These are phyloP conservation scores for Melanotaenia parkinsoni DNA, from an alignment of 2,797 vertebrate species.

Conservation along the genomic window DNA sequence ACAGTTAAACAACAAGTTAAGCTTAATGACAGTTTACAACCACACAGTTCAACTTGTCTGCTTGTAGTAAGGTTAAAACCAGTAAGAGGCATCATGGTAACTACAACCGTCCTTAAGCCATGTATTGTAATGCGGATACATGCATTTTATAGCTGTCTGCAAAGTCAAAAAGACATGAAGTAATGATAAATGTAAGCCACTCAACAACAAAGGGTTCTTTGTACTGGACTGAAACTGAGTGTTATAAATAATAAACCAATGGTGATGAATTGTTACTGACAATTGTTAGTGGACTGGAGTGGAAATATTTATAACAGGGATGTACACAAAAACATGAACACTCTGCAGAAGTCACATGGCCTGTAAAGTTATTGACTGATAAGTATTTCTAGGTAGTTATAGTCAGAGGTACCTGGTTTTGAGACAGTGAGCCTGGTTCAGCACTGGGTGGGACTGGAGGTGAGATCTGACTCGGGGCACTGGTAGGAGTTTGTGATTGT, in stretches of 20 bases:
- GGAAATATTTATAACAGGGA: neutral
- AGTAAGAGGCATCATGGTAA: neutral
- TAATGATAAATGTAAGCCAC: neutral
- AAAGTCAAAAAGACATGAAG: neutral
- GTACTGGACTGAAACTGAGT: neutral
- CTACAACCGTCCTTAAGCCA: neutral
- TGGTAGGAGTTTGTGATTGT: slow-evolving; percentile 35
- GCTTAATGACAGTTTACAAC: too few species aligned
- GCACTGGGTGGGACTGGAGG: slow-evolving; percentile 44
- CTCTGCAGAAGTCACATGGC: too few species aligned
- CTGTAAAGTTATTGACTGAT: neutral
- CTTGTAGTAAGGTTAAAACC: neutral
- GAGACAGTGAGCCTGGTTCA: slow-evolving; percentile 52
- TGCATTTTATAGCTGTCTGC: neutral
- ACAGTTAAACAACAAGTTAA: too few species aligned
- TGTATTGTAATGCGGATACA: neutral
- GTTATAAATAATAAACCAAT: neutral
- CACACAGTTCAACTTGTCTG: too few species aligned
- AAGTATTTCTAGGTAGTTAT: neutral
- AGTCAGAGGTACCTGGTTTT: slow-evolving; percentile 72
- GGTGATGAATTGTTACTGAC: neutral
- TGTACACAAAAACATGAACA: neutral
- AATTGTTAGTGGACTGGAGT: neutral
- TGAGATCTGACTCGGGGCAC: slow-evolving; percentile 33
- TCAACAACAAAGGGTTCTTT: neutral